phyloP scores from a whole-genome alignment of 2,888 invertebrate genomes.

The Camptogramma bilineatum region DNA sequence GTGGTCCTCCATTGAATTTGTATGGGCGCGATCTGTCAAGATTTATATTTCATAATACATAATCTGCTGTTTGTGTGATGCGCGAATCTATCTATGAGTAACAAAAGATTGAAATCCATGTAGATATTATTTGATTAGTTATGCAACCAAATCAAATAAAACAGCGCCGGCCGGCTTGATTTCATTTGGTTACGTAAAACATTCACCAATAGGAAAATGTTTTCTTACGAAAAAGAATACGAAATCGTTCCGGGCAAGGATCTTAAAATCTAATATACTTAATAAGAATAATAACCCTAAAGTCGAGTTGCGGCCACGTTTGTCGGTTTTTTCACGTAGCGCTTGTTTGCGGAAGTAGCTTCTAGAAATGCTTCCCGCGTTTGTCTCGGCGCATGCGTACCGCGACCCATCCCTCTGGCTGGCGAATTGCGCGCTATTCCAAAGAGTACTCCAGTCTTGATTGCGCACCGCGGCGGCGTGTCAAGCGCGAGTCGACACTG shows the following conservation, averaged over 20 bases:
- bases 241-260: background rate
- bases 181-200: background rate
- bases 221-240: background rate
- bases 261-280: constrained; percentile 1
- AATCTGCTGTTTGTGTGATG: no score
- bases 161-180: background rate
- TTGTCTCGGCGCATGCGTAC: constrained; percentile 74
- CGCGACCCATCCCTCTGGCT: constrained; percentile 63
- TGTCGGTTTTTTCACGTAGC: constrained; percentile 46
- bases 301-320: constrained; percentile 38
- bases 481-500: constrained; percentile 57
- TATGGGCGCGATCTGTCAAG: no score
- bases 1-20: no score
- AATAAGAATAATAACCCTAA: constrained; percentile 35
- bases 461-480: constrained; percentile 68
- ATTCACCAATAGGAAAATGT: background rate
- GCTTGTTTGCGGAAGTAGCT: constrained; percentile 61
- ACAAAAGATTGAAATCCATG: background rate
- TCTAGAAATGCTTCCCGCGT: constrained; percentile 80
- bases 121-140: background rate
- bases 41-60: no score
- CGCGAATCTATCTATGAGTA: background rate
- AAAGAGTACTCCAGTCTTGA: constrained; percentile 59
- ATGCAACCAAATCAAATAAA: no score
- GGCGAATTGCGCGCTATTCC: constrained; percentile 67